A percentile compares a stretch with the other conserved stretches of the same genome.
Conservation (phyloP, 2,113 vertebrate species). For the Crotalus viridis region DNA sequence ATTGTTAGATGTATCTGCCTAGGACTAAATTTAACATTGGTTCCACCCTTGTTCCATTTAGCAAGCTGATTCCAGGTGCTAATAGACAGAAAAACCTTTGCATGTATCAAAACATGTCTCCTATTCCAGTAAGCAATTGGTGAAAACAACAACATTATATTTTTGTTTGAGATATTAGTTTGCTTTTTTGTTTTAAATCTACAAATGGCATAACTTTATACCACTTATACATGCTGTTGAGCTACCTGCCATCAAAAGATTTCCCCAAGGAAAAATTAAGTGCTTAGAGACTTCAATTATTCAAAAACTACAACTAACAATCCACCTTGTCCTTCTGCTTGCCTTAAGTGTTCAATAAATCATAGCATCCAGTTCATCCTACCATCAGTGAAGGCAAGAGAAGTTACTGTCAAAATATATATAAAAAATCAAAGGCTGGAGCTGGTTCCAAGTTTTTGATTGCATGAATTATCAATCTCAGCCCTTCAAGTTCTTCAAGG, state of each 20-base stretch:
- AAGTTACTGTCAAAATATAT: conserved; percentile 65
- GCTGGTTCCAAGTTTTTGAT: conserved; percentile 71
- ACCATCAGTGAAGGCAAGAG: conserved; percentile 69
- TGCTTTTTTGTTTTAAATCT: conserved; percentile 9
- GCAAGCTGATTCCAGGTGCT: conserved; percentile 2
- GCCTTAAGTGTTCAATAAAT: conserved; percentile 83
- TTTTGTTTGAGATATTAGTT: conserved; percentile 45
- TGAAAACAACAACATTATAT: background rate
- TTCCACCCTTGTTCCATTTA: conserved; percentile 12
- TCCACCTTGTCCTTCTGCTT: conserved; percentile 82
- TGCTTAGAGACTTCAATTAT: conserved; percentile 80
- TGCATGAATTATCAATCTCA: conserved; percentile 64
- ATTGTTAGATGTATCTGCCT: conserved; percentile 4
- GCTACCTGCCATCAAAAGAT: conserved; percentile 69
- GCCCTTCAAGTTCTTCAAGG: conserved; percentile 73
- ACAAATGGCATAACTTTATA: conserved; percentile 31
- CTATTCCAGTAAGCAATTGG: conserved; percentile 7
- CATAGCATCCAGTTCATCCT: conserved; percentile 85
- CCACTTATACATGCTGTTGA: conserved; percentile 46
- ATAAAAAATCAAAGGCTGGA: conserved; percentile 60
- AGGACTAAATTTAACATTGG: conserved; percentile 38
- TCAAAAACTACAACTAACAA: conserved; percentile 74
- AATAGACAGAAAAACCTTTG: conserved; percentile 8
- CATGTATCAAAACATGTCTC: background rate
- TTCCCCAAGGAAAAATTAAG: conserved; percentile 81